Evolutionary conservation across 2,797 vertebrate genomes (phyloP).

Genomic region (Clarias fuscus): DNA sequence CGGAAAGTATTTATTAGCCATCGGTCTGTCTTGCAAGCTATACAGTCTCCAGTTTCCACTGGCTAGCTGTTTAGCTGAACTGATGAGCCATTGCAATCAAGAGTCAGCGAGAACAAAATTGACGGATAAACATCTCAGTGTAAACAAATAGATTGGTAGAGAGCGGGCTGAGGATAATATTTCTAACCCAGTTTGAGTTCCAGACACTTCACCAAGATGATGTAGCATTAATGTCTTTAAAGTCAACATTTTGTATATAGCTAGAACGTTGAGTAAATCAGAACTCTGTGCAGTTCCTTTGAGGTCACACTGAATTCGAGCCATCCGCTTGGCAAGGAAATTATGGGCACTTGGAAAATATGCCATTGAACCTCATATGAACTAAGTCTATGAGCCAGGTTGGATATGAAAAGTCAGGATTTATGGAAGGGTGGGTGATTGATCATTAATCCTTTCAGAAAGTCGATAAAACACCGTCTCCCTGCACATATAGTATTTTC

Average conservation of each 20-base stretch:
- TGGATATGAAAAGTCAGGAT: conserved; percentile 48
- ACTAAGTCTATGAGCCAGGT: conserved; percentile 52
- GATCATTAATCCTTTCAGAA: conserved; percentile 53
- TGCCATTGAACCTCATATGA: conserved; percentile 62
- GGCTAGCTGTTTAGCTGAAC: conserved; percentile 21
- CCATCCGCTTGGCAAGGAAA: conserved; percentile 50
- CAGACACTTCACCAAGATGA: conserved; percentile 28
- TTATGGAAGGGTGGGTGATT: conserved; percentile 57
- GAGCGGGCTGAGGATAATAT: conserved; percentile 26
- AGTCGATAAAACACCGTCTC: conserved; percentile 47
- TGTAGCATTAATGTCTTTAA: conserved; percentile 21
- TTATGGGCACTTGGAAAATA: conserved; percentile 56
- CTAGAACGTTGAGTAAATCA: conserved; percentile 36
- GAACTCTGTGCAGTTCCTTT: conserved; percentile 33
- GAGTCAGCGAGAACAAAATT: conserved; percentile 28
- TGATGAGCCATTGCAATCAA: conserved; percentile 37
- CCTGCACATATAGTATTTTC: conserved; percentile 53
- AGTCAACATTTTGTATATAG: conserved; percentile 36
- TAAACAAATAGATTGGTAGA: conserved; percentile 14
- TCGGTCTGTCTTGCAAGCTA: conserved; percentile 16
- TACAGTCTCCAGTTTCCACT: conserved; percentile 19
- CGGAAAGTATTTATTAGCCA: conserved; percentile 25
- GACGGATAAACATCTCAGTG: background rate
- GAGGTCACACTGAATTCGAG: conserved; percentile 44
- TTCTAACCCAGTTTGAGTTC: conserved; percentile 11